phyloP scores from a whole-genome alignment of 2,113 vertebrate species.

The Barnardius zonarius region DNA sequence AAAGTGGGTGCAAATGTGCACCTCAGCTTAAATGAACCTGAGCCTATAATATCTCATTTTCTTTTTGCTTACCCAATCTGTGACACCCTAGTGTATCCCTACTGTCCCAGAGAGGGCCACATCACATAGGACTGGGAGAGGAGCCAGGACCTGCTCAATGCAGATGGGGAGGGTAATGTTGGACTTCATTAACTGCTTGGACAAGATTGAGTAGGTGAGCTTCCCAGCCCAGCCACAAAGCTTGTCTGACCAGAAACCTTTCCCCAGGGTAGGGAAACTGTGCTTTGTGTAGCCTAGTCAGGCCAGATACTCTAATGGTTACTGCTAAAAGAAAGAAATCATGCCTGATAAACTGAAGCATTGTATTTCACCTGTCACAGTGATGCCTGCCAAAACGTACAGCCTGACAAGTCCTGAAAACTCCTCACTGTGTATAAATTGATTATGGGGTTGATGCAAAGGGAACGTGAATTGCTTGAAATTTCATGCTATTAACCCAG shows the following conservation, averaged over 20 bases:
- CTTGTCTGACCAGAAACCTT: background rate
- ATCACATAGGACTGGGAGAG: background rate
- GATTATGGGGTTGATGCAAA: background rate
- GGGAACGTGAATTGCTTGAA: background rate
- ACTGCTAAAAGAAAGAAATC: background rate
- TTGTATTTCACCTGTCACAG: background rate
- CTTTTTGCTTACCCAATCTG: background rate
- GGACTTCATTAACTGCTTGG: background rate
- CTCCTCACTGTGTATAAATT: background rate
- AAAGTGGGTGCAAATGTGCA: background rate
- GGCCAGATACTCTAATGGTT: background rate
- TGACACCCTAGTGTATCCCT: background rate
- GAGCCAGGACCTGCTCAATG: background rate
- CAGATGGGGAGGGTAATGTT: rapidly evolving
- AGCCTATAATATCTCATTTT: background rate
- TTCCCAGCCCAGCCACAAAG: background rate
- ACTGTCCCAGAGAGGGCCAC: background rate
- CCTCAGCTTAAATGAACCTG: background rate
- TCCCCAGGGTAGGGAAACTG: background rate
- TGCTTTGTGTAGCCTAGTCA: background rate
- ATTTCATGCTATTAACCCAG: background rate
- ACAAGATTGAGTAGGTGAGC: background rate
- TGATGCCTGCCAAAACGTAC: background rate
- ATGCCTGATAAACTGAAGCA: background rate
- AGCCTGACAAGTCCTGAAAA: background rate